phyloP scores from a whole-genome alignment of 2,797 vertebrate genomes.

The Luscinia luscinia region DNA sequence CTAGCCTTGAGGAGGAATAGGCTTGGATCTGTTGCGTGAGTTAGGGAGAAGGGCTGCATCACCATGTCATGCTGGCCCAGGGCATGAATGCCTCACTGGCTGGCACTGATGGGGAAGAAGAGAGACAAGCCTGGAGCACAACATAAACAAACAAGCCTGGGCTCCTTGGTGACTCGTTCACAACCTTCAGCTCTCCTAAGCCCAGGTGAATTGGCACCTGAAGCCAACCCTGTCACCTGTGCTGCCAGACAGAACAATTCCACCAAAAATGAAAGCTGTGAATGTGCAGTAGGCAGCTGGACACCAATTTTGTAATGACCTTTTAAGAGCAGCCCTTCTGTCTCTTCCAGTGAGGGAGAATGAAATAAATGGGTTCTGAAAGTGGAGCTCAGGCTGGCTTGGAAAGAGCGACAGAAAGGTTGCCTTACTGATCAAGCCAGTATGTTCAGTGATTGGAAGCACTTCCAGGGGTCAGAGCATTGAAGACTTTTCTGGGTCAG shows the following conservation, averaged over 20 bases:
- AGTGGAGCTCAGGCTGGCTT: constrained; percentile 5
- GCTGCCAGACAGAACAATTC: not conserved
- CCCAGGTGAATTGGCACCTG: not conserved
- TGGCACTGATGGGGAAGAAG: not conserved
- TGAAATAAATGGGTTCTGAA: constrained; percentile 24
- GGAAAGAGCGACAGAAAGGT: not conserved
- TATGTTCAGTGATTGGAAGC: not conserved
- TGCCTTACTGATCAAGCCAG: not conserved
- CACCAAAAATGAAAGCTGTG: not conserved
- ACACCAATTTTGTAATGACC: constrained; percentile 25
- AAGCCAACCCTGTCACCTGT: not conserved
- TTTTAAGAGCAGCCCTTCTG: constrained; percentile 59
- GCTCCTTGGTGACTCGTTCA: not conserved
- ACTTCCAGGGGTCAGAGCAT: not conserved
- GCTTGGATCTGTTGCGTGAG: not conserved
- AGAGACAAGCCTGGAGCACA: not conserved
- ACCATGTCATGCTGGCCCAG: not conserved
- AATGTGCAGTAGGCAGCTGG: not conserved
- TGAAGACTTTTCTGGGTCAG: not conserved
- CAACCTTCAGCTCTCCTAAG: not conserved
- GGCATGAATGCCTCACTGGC: not conserved
- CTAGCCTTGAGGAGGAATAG: not conserved
- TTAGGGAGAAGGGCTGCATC: not conserved
- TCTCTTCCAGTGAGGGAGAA: constrained; percentile 35
- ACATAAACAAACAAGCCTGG: not conserved